Base-by-base conservation (phyloP, 64 coral and sea anemone genomes). In the Trachythela sp. region DNA sequence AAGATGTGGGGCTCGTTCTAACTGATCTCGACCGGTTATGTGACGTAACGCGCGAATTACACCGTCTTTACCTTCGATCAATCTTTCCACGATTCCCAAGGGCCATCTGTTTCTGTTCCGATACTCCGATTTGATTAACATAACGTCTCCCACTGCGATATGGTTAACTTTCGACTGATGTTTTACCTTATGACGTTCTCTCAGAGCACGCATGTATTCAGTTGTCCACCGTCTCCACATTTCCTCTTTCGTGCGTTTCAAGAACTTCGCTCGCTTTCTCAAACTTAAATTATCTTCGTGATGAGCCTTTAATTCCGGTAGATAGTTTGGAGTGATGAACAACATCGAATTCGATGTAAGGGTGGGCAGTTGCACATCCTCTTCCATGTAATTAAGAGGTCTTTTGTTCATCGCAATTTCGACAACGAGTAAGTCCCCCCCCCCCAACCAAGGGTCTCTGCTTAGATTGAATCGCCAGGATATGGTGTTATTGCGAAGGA, bases 231-330 rank as follows among this genome's bases (percentile, higher is more conserved):
- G 14, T 9, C 26, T 13, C 68, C 91, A 88, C 8, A 92, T 11
- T 48, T 92, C 48, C 43, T 89, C 83, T 41, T 93, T 93, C 43
- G 77, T 86, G 84, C 42, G 48, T 39, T 77, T 40, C 40, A 93
- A n/a, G 35, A 85, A 93, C 33, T 93, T 93, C 7, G 59, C 92
- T 13, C 36, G 83, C 41, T 33, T 85, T 36, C 48, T 40, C 20
- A n/a, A n/a, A n/a, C n/a, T n/a, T n/a, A n/a, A n/a, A n/a, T n/a
- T n/a, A n/a, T n/a, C n/a, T n/a, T n/a, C n/a, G n/a, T n/a, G n/a
- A n/a, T n/a, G n/a, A n/a, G n/a, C n/a, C n/a, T n/a, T n/a, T n/a
- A n/a, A n/a, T n/a, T n/a, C n/a, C n/a, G n/a, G n/a, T n/a, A n/a
- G n/a, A n/a, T n/a, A n/a, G n/a, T n/a, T n/a, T n/a, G n/a, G n/a